These are phyloP conservation scores for Dipodomys spectabilis DNA, from an alignment of 2,113 vertebrate genomes.

Conservation along the genomic window DNA sequence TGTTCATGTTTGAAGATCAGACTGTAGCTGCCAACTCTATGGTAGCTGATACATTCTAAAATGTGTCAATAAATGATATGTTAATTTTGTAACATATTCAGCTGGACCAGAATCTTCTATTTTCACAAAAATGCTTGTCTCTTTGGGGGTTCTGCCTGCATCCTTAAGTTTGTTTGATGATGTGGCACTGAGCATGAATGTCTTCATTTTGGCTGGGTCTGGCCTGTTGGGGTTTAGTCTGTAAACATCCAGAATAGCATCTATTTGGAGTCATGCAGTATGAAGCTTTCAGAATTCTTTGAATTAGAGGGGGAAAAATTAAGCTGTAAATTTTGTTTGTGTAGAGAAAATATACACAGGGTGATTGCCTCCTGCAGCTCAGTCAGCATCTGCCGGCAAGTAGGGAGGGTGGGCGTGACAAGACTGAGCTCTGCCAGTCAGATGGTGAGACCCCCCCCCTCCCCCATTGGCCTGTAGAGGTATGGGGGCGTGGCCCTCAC, in stretches of 20 bases:
- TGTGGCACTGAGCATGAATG: neutral
- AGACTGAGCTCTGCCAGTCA: neutral
- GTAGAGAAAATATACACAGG: neutral
- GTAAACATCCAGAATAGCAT: neutral
- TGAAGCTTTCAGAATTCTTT: neutral
- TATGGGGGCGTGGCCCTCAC: neutral
- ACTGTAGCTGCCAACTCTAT: neutral
- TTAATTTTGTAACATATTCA: too few relatives aligned
- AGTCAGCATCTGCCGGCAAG: neutral
- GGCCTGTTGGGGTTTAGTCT: neutral
- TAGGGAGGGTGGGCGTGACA: neutral
- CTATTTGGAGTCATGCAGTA: neutral
- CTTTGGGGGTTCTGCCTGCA: neutral
- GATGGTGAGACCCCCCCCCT: neutral
- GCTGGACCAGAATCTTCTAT: neutral
- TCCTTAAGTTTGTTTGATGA: neutral
- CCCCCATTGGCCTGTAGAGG: neutral
- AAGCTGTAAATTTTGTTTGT: constrained; percentile 13
- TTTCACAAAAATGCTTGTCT: neutral
- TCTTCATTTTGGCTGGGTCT: neutral
- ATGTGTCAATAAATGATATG: neutral
- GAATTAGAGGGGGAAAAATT: constrained; percentile 7
- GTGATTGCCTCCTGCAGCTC: neutral
- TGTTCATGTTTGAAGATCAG: neutral
- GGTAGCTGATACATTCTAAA: neutral